Percentiles rank a stretch among this genome's conserved stretches.
These are phyloP conservation scores for Physella acuta DNA, from an alignment of 1,140 invertebrate species.

Conservation along the genomic window DNA sequence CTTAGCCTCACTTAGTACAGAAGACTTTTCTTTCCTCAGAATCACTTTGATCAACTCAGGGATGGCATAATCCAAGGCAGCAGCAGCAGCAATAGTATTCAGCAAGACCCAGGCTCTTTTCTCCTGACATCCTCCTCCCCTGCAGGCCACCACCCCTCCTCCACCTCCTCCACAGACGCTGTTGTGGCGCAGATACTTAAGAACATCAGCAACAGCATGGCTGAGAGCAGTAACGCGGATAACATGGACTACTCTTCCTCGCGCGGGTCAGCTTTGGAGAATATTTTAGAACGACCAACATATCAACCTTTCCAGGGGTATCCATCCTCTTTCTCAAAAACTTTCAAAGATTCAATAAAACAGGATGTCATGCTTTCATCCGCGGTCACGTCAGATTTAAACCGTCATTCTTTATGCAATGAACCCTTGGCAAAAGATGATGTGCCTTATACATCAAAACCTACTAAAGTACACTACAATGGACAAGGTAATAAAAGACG, in stretches of 20 bases:
- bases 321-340: conserved; percentile 6
- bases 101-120: conserved; percentile 4
- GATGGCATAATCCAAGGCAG: conserved; percentile 11
- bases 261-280: not conserved
- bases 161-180: conserved; percentile 28
- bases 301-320: conserved; percentile 8
- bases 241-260: not conserved
- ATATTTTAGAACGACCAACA: not conserved
- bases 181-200: conserved; percentile 41
- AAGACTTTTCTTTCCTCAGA: too few relatives aligned
- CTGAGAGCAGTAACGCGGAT: conserved; percentile 13
- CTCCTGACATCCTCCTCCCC: conserved; percentile 16
- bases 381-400: conserved; percentile 18
- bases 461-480: not conserved
- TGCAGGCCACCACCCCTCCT: conserved; percentile 14
- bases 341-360: conserved; percentile 29
- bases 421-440: conserved; percentile 10
- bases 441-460: not conserved
- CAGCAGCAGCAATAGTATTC: conserved; percentile 14
- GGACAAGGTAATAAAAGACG: conserved; percentile 34
- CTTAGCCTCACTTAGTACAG: too few relatives aligned
- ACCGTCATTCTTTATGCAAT: not conserved
- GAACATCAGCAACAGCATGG: conserved; percentile 34
- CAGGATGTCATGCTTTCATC: conserved; percentile 33
- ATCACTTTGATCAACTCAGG: conserved; percentile 5